Conservation (phyloP, 2,113 vertebrate genomes). For the Notechis scutatus region DNA sequence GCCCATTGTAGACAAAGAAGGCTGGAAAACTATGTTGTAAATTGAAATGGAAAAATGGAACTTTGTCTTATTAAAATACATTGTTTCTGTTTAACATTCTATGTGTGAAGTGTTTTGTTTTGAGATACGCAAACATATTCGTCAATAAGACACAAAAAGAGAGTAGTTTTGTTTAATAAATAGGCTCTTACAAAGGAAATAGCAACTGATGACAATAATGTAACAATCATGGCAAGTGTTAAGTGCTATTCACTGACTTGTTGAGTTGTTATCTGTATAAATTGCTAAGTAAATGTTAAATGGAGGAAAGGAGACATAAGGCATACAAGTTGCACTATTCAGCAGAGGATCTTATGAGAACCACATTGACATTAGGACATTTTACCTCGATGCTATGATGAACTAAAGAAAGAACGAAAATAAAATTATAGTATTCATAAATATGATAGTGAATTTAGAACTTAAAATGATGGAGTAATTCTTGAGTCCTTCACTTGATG, state of each 20-base stretch:
- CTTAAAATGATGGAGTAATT: neutral
- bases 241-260: neutral
- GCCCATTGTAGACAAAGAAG: conserved; percentile 27
- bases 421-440: neutral
- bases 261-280: neutral
- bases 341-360: neutral
- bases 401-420: neutral
- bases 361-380: neutral
- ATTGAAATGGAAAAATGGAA: conserved; percentile 28
- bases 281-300: neutral
- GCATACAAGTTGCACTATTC: neutral
- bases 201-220: neutral
- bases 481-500: neutral
- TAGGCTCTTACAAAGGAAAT: neutral
- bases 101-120: conserved; percentile 36
- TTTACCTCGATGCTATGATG: neutral
- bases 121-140: conserved; percentile 6
- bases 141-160: neutral
- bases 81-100: conserved; percentile 35
- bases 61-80: conserved; percentile 37
- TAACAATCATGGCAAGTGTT: neutral
- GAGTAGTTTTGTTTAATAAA: neutral
- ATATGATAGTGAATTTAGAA: neutral
- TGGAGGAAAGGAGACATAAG: neutral
- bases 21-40: conserved; percentile 32